These are phyloP conservation scores for Monopterus albus DNA, from an alignment of 2,113 vertebrate species.

Conservation along the genomic window DNA sequence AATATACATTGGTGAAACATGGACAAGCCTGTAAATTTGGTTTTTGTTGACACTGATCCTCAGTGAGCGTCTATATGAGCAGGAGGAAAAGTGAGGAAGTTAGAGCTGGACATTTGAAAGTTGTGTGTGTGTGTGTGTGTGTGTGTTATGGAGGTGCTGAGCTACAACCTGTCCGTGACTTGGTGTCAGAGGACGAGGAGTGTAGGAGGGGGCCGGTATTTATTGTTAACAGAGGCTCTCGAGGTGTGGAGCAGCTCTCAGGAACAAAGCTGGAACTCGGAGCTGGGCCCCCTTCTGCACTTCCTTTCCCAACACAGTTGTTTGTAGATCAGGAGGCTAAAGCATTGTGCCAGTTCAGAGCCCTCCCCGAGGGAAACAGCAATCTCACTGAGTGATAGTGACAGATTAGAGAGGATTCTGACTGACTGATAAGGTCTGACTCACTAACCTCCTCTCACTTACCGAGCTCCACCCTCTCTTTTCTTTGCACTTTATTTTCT, in stretches of 20 bases:
- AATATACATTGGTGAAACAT: no score
- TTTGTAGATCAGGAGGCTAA: conserved; percentile 40
- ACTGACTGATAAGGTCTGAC: neutral
- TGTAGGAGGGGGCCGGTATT: neutral
- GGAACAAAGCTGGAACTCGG: conserved; percentile 57
- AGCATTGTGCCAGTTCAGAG: conserved; percentile 21
- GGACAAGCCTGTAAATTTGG: neutral
- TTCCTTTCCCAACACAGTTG: conserved; percentile 68
- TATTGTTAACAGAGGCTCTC: conserved; percentile 54
- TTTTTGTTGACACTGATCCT: neutral
- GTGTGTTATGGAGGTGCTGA: neutral
- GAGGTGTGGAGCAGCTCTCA: conserved; percentile 45
- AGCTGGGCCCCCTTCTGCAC: conserved; percentile 55
- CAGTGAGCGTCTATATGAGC: neutral
- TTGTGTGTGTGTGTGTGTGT: neutral
- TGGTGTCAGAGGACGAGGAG: conserved; percentile 15
- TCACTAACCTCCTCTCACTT: neutral
- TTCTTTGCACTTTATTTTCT: neutral
- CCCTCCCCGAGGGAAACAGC: neutral
- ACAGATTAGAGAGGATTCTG: neutral
- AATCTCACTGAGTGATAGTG: neutral
- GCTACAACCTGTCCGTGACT: conserved; percentile 47
- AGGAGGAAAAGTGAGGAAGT: neutral
- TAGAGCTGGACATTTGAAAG: neutral
- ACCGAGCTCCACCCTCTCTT: neutral